These are phyloP conservation scores for Actenoides lindsayi DNA, from an alignment of 2,113 vertebrate species.

Conservation along the genomic window DNA sequence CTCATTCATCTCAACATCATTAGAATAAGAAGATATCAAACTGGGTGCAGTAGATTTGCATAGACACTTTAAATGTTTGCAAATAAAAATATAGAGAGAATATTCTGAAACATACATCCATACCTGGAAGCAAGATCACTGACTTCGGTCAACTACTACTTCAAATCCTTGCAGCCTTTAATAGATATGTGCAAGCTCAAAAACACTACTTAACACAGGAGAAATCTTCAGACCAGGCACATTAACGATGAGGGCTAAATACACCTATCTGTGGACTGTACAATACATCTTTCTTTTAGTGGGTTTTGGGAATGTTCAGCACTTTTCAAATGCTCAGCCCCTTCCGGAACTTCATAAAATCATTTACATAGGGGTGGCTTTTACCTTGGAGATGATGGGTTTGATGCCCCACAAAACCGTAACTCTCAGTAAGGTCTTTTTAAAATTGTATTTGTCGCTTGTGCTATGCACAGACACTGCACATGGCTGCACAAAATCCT, in stretches of 20 bases:
- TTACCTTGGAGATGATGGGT: not conserved
- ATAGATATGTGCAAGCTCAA: not conserved
- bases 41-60: not conserved
- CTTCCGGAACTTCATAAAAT: not conserved
- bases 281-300: not conserved
- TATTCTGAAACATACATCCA: not conserved
- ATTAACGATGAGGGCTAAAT: not conserved
- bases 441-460: not conserved
- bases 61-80: not conserved
- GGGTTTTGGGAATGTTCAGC: not conserved
- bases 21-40: not conserved
- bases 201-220: not conserved
- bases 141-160: not conserved
- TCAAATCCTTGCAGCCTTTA: not conserved
- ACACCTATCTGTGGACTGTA: not conserved
- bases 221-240: not conserved
- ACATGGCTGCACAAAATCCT: not conserved
- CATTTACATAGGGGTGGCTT: not conserved
- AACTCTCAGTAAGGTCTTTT: not conserved
- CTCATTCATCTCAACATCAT: not conserved
- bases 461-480: not conserved
- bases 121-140: not conserved
- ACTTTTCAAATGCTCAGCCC: not conserved
- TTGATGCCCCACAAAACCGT: not conserved
- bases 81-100: not conserved